phyloP scores from a whole-genome alignment of 1,140 invertebrate genomes.

The Phocides pigmalion region DNA sequence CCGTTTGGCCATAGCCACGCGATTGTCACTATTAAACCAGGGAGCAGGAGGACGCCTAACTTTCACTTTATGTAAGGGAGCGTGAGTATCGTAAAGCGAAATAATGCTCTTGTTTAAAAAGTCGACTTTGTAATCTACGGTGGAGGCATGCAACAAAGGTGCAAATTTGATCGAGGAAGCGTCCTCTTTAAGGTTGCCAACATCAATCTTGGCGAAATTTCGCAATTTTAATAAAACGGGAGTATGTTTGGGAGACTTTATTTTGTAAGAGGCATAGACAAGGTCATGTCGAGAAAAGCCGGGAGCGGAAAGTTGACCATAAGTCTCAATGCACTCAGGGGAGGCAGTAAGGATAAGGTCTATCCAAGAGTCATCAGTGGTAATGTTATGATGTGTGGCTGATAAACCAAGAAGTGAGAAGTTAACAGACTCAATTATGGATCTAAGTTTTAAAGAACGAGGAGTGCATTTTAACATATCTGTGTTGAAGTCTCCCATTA shows the following conservation, averaged over 20 bases:
- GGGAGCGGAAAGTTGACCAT: slow-evolving; percentile 7
- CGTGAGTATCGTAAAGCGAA: neutral
- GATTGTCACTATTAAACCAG: neutral
- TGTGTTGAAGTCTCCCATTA: no score
- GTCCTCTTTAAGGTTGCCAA: neutral
- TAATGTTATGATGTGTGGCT: slow-evolving; percentile 37
- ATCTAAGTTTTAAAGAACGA: no score
- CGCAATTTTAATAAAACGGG: neutral
- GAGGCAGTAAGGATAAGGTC: slow-evolving; percentile 36
- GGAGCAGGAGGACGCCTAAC: neutral
- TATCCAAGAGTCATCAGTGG: slow-evolving; percentile 27
- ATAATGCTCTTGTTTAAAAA: neutral
- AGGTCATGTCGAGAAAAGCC: slow-evolving; percentile 19
- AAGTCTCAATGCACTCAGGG: neutral
- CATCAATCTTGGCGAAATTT: slow-evolving; percentile 2
- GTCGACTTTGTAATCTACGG: neutral
- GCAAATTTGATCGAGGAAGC: slow-evolving; percentile 5
- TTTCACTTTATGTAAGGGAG: neutral
- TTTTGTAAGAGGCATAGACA: slow-evolving; percentile 3
- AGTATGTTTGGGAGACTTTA: slow-evolving; percentile 1
- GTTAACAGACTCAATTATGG: no score
- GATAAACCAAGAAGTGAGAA: no score
- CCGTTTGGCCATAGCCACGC: slow-evolving; percentile 11
- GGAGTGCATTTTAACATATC: no score
- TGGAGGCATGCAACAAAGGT: neutral